Evolutionary conservation across 1,140 invertebrate genomes (phyloP), one percentile per base, ranked within the genome.

Genomic region (Scylla paramamosain): DNA sequence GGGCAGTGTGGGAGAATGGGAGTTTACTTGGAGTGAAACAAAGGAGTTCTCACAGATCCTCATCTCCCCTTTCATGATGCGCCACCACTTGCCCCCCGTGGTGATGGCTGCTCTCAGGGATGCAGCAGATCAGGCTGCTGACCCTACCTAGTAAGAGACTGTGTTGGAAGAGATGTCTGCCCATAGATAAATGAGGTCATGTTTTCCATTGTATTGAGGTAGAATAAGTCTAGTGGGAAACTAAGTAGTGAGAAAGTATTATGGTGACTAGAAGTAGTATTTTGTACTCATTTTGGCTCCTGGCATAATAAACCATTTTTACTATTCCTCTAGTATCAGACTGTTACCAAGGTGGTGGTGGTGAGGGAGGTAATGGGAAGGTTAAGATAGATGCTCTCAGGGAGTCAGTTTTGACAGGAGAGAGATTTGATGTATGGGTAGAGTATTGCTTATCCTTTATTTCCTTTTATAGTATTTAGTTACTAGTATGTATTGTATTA

Each of bases 1-100:
- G 45, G 94, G 82, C 25, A 92, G 29, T 31, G 29, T 39, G 52
- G 94, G 95, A 28, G 87, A 95, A 46, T 96, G 95, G 95, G 93
- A 96, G 88, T 95, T 86, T 39, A 92, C 46, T 29, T 96, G 95
- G 95, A 67, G 94, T 28, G 94, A 93, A 28, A 52, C 91, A 28
- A 93, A 93, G 20, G 91, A 95, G 91, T 96, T 95, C 46, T 84
- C 87, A 32, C 52, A 90, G 32, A 90, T 96, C 67, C 84, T 96
- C 31, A 96, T 96, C 45, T 95, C 95, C 2, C 95, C 95, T 14
- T 93, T 93, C 95, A 96, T 96, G 95, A 77, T 96, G 91, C 93
- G 95, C 10, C 95, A 96, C 77, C 95, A 96, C 84, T 82, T 96
- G 12, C 95, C 95, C 16, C 94, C 95, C 32, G 88, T 93, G 87